Percentiles rank a stretch among this genome's conserved stretches.
These are phyloP conservation scores for Haliclona indistincta DNA, from an alignment of 37 sponge, comb jelly and placozoan genomes.

Conservation along the genomic window DNA sequence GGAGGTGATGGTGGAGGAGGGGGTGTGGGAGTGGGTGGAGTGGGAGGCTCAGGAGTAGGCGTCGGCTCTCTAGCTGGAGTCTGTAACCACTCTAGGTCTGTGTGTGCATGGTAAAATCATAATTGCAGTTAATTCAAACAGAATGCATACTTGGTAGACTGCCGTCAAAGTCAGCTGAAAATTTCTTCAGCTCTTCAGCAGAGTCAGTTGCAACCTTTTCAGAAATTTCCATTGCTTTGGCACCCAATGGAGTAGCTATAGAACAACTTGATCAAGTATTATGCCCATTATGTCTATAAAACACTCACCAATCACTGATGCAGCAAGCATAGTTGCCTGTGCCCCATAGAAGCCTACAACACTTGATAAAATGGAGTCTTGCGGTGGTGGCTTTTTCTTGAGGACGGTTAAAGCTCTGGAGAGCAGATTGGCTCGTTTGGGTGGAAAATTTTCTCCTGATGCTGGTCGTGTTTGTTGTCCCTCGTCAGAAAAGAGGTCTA, in stretches of 20 bases:
- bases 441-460: background rate
- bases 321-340: slow-evolving; percentile 61
- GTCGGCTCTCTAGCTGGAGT: slow-evolving; percentile 9
- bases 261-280: background rate
- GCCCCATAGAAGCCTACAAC: slow-evolving; percentile 73
- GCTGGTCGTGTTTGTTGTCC: background rate
- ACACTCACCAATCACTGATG: slow-evolving; percentile 51
- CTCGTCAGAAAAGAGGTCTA: background rate
- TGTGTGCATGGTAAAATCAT: background rate
- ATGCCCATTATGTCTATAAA: background rate
- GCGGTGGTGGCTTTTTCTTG: background rate
- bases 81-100: slow-evolving; percentile 55
- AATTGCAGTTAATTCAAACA: background rate
- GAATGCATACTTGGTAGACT: slow-evolving; percentile 35
- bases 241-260: slow-evolving; percentile 56
- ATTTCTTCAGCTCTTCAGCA: slow-evolving; percentile 56
- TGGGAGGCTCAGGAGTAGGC: slow-evolving; percentile 7
- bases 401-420: slow-evolving; percentile 42
- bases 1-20: slow-evolving; percentile 52
- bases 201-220: slow-evolving; percentile 62
- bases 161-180: slow-evolving; percentile 9
- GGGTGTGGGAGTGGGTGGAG: slow-evolving; percentile 28
- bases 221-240: slow-evolving; percentile 61
- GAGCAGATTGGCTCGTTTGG: background rate
- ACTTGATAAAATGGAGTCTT: slow-evolving; percentile 44